Evolutionary conservation across 2,797 vertebrate species (phyloP).

Genomic region (Merluccius polli): DNA sequence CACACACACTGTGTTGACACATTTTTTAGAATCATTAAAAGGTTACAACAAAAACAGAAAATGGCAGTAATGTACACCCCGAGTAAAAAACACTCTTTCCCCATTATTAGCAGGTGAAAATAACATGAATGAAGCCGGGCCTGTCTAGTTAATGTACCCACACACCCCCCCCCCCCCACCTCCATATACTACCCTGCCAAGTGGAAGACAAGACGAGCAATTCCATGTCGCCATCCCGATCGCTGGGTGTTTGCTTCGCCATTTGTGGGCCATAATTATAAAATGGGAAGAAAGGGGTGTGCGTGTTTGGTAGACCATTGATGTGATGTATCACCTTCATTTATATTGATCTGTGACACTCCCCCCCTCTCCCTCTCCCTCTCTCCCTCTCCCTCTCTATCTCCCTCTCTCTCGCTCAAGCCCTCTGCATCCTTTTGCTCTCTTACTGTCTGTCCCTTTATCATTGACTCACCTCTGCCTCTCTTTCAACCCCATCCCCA

Average conservation of each 20-base stretch:
- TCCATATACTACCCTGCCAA: background rate
- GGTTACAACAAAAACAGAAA: background rate
- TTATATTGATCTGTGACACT: slow-evolving; percentile 40
- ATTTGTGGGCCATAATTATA: slow-evolving; percentile 48
- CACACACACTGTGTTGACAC: slow-evolving; percentile 1
- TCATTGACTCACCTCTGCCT: background rate
- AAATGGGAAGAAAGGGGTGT: slow-evolving; percentile 23
- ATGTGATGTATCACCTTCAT: slow-evolving; percentile 51
- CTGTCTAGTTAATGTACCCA: too few species aligned
- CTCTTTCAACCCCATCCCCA: background rate
- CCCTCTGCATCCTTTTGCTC: background rate
- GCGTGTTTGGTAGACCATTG: slow-evolving; percentile 34
- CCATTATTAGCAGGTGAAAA: too few species aligned
- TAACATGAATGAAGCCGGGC: too few species aligned
- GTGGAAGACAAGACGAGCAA: slow-evolving; percentile 2
- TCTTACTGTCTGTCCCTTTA: slow-evolving; percentile 1
- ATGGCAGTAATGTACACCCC: background rate
- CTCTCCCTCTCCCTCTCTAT: background rate
- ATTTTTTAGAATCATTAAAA: background rate
- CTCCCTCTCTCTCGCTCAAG: background rate
- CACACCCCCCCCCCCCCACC: too few species aligned
- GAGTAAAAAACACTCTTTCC: too few species aligned
- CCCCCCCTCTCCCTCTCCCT: slow-evolving; percentile 6
- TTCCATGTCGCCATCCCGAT: background rate
- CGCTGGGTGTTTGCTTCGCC: slow-evolving; percentile 28